phyloP scores from a whole-genome alignment of 2,113 vertebrate species.

The Prinia subflava region DNA sequence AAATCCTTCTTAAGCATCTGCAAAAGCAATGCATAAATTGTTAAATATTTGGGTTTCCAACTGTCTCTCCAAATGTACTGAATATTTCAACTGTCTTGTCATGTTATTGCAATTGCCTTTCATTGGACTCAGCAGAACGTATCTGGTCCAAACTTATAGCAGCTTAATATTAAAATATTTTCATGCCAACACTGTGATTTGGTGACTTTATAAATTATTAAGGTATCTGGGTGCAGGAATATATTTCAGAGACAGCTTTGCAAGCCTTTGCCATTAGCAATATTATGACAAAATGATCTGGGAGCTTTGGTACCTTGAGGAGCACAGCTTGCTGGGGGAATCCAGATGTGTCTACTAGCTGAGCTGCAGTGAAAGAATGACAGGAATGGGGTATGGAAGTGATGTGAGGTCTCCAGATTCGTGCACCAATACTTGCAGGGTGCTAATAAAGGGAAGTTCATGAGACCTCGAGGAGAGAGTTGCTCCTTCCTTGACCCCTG shows the following conservation, averaged over 20 bases:
- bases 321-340: not conserved
- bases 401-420: not conserved
- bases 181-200: not conserved
- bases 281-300: not conserved
- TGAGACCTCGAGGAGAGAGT: not conserved
- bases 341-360: not conserved
- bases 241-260: not conserved
- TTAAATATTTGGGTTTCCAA: constrained; percentile 27
- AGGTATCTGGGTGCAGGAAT: not conserved
- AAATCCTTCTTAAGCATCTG: not conserved
- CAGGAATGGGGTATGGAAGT: not conserved
- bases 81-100: constrained; percentile 30
- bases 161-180: constrained; percentile 13
- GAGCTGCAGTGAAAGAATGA: not conserved
- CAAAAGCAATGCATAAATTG: not conserved
- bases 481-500: rapidly evolving
- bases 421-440: not conserved
- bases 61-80: not conserved
- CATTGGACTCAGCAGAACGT: not conserved
- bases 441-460: not conserved
- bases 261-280: not conserved
- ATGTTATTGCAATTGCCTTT: not conserved
- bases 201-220: constrained; percentile 47
- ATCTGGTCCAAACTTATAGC: not conserved
- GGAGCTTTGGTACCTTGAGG: not conserved